These are phyloP conservation scores for Charaxes varanes DNA, from an alignment of 1,140 invertebrate genomes.

Conservation along the genomic window DNA sequence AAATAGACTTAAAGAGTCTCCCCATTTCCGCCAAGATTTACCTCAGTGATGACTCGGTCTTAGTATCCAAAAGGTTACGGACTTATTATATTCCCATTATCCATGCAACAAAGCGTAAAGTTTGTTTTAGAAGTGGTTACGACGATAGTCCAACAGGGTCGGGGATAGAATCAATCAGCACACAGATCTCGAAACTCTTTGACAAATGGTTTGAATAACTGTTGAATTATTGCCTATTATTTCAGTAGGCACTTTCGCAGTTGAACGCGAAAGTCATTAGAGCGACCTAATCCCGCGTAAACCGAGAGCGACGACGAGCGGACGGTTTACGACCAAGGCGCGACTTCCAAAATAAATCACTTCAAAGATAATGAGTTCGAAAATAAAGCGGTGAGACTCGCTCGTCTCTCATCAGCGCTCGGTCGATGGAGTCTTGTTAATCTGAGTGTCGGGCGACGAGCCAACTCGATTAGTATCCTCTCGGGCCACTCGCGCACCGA, in stretches of 20 bases:
- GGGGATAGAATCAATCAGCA: no score
- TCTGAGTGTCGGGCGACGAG: conserved; percentile 35
- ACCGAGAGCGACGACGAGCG: conserved; percentile 9
- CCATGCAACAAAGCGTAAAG: no score
- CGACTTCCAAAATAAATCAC: conserved; percentile 65
- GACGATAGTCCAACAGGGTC: no score
- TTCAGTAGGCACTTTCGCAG: conserved; percentile 13
- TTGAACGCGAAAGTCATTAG: conserved; percentile 16
- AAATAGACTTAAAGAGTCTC: no score
- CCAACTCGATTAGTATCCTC: conserved; percentile 56
- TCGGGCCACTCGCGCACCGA: conserved; percentile 34
- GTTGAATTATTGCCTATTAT: conserved; percentile 12
- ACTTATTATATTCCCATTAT: no score
- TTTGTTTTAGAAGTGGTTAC: no score
- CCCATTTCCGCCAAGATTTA: no score
- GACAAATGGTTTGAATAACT: no score
- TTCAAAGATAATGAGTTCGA: conserved; percentile 66
- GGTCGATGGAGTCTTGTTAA: conserved; percentile 51
- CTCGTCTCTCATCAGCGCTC: conserved; percentile 50
- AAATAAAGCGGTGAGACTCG: conserved; percentile 66
- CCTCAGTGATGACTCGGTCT: no score
- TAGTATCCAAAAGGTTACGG: no score
- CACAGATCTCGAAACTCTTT: no score
- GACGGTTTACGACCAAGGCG: conserved; percentile 25
- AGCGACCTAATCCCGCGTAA: conserved; percentile 17